Percentiles rank a stretch among this genome's conserved stretches.
Conservation (phyloP, 2,113 vertebrate genomes). For the Ammospiza caudacuta region DNA sequence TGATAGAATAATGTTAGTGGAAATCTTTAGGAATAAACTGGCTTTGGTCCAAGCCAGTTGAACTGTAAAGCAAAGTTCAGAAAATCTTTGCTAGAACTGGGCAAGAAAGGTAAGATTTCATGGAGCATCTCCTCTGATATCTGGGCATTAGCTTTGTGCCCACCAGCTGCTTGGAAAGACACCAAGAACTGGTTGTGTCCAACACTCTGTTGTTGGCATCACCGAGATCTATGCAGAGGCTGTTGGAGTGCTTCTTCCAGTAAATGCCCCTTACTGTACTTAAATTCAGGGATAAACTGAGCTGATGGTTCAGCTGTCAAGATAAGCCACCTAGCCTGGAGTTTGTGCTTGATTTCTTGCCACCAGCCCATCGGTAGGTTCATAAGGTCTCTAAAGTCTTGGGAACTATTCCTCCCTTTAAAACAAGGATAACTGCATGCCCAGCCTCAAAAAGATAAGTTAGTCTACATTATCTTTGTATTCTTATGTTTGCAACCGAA, state of each 20-base stretch:
- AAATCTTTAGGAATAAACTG: not conserved
- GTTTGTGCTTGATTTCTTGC: not conserved
- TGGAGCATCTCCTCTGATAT: not conserved
- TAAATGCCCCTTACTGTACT: not conserved
- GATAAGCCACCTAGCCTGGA: not conserved
- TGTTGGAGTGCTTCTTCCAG: not conserved
- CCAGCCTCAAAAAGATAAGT: not conserved
- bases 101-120: not conserved
- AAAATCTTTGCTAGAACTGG: not conserved
- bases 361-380: not conserved
- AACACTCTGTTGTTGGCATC: not conserved
- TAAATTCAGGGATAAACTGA: not conserved
- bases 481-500: not conserved
- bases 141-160: not conserved
- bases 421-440: not conserved
- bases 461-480: not conserved
- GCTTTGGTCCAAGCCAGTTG: not conserved
- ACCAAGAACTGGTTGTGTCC: not conserved
- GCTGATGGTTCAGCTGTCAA: not conserved
- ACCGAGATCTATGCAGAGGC: not conserved
- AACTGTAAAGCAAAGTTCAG: not conserved
- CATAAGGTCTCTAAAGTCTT: not conserved
- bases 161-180: not conserved
- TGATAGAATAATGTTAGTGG: not conserved
- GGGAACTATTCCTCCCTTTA: not conserved